Evolutionary conservation across 2,888 invertebrate species (phyloP), one percentile per base, ranked within the genome.

Genomic region (Meliscaeva auricollis): DNA sequence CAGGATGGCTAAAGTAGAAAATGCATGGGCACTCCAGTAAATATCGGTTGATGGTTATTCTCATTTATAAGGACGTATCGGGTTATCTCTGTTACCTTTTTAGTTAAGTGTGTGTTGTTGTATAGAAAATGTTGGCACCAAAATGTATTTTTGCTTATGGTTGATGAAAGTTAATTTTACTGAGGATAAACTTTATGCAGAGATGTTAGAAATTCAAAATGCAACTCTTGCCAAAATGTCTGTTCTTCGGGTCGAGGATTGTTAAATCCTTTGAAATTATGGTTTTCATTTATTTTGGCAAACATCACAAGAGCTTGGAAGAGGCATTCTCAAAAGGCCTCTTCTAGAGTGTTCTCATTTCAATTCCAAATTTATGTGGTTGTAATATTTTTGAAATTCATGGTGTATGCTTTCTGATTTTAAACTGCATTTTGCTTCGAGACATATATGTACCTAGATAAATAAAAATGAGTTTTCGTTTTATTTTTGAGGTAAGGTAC

Each of bases 81-180:
- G 22, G 13, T 22, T n/a, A 13, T 13, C n/a, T 54, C 2, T 20
- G 17, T 2, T 11, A 9, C n/a, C n/a, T n/a, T n/a, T n/a, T n/a
- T n/a, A 2, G 3, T 9, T 20, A 4, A 4, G n/a, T 1, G 2
- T 13, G 3, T 6, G 0, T 38, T 2, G 8, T 7, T 46, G 11
- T 15, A 3, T 17, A 1, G 13, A 1, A n/a, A 13, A 22, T 26
- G 15, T 58, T 38, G 20, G 35, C 17, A 35, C 13, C 5, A 9
- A 38, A 26, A 8, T 38, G 8, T 4, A 35, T 13, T 30, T 8
- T 3, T 13, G 38, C 9, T 30, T 11, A 9, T 15, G 26, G 9
- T 62, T 44, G 44, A 6, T 30, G 1, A 44, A 44, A 62, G 44
- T 30, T 62, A 62, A 62, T 62, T 62, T 44, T 6, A 41, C 20